phyloP scores from a whole-genome alignment of 2,888 invertebrate species.

The Branchellion lobata region DNA sequence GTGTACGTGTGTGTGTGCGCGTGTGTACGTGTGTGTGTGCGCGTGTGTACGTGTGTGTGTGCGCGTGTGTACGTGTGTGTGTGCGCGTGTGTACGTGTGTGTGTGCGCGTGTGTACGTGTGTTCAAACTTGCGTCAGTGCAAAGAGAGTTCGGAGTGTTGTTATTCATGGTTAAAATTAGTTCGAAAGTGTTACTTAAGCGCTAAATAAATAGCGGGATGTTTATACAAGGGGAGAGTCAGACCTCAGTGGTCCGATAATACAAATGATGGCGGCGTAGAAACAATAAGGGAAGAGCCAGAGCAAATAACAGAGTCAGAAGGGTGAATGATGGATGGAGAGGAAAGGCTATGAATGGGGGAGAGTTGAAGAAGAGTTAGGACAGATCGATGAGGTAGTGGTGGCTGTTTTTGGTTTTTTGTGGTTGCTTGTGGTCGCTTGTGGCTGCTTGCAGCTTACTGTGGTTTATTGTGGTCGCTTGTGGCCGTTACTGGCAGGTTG shows the following conservation, averaged over 20 bases:
- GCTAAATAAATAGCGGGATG: background rate
- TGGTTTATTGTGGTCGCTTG: too few relatives aligned
- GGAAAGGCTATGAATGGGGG: background rate
- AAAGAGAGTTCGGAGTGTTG: background rate
- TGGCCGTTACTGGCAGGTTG: too few relatives aligned
- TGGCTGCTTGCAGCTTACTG: too few relatives aligned
- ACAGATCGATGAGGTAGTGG: background rate
- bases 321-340: constrained; percentile 8
- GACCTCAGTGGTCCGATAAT: too few relatives aligned
- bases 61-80: constrained; percentile 1
- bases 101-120: background rate
- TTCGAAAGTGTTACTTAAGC: background rate
- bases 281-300: too few relatives aligned
- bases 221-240: too few relatives aligned
- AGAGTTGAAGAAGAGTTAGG: background rate
- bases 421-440: too few relatives aligned
- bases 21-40: constrained; percentile 7
- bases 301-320: too few relatives aligned
- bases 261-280: too few relatives aligned
- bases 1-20: background rate
- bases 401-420: too few relatives aligned
- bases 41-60: constrained; percentile 11
- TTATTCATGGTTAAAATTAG: background rate
- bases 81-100: background rate
- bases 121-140: background rate